Percentiles rank a stretch among this genome's conserved stretches.
phyloP scores from a whole-genome alignment of 2,797 vertebrate genomes.

The Acanthis flammea region DNA sequence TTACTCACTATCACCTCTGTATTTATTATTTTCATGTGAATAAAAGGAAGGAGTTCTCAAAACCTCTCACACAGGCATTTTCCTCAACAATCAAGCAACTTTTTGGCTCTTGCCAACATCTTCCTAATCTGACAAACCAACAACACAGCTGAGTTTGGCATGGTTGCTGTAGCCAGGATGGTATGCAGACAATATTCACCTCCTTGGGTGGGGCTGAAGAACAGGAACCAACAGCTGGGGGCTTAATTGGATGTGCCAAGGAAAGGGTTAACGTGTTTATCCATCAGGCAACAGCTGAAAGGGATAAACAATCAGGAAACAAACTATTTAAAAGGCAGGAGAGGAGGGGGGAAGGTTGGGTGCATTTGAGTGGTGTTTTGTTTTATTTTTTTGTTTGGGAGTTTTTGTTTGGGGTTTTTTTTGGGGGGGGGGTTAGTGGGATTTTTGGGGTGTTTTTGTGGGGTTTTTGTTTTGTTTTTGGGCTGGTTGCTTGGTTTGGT shows the following conservation, averaged over 20 bases:
- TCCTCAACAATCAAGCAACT: not conserved
- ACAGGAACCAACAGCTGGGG: not conserved
- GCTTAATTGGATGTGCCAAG: not conserved
- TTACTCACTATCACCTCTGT: not conserved
- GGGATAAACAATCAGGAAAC: not conserved
- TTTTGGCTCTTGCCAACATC: not conserved
- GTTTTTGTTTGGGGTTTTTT: too few relatives aligned
- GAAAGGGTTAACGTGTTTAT: not conserved
- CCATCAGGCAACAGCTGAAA: not conserved
- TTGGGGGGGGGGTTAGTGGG: too few relatives aligned
- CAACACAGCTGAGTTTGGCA: not conserved
- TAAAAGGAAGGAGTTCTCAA: not conserved
- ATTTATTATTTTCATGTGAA: not conserved
- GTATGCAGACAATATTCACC: not conserved
- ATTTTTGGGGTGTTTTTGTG: not conserved
- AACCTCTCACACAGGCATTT: not conserved
- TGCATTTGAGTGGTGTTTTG: rapidly evolving
- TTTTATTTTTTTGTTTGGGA: not conserved
- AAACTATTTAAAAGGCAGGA: not conserved
- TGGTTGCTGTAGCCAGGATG: not conserved
- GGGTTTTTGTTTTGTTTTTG: not conserved
- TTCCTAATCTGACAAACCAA: not conserved
- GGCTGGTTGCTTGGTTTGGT: too few relatives aligned
- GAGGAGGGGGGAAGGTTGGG: rapidly evolving
- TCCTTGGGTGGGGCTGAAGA: not conserved